Evolutionary conservation across 2,888 invertebrate genomes (phyloP).

Genomic region (Isotomurus palustris): DNA sequence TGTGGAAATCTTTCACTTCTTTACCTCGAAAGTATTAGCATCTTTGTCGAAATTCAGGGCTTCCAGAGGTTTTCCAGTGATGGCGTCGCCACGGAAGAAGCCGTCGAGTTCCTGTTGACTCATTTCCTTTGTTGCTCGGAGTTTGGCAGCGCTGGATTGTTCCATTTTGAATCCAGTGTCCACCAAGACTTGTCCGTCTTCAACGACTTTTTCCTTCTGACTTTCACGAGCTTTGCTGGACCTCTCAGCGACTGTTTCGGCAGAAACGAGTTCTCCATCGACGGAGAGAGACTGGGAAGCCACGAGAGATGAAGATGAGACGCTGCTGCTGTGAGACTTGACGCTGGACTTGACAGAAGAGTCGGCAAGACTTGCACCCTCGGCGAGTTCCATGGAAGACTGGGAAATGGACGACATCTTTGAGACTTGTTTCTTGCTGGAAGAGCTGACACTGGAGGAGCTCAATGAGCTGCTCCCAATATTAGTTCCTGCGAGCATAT

Average conservation of each 20-base stretch:
- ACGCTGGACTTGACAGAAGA: constrained; percentile 20
- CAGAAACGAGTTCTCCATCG: constrained; percentile 22
- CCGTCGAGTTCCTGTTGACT: constrained; percentile 24
- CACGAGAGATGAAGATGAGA: constrained; percentile 15
- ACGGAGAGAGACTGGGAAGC: constrained; percentile 12
- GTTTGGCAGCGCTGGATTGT: constrained; percentile 11
- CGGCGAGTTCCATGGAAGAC: constrained; percentile 17
- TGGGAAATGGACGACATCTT: constrained; percentile 26
- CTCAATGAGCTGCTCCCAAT: constrained; percentile 5
- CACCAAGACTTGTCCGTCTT: constrained; percentile 27
- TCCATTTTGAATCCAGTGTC: constrained; percentile 20
- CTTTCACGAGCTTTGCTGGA: constrained; percentile 12
- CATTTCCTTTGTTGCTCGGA: constrained; percentile 33
- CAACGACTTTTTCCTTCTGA: constrained; percentile 24
- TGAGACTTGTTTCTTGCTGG: constrained; percentile 17
- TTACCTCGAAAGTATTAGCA: constrained; percentile 31
- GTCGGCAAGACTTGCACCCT: constrained; percentile 1
- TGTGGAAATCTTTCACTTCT: constrained; percentile 6
- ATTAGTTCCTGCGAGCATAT: constrained; percentile 17
- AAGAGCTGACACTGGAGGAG: constrained; percentile 6
- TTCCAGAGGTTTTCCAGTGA: constrained; percentile 24
- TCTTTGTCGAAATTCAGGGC: constrained; percentile 33
- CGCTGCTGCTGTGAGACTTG: constrained; percentile 22
- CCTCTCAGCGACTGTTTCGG: constrained; percentile 26
- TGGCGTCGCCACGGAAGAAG: constrained; percentile 23